A percentile compares a stretch with the other conserved stretches of the same genome.
phyloP scores from a whole-genome alignment of 1,140 invertebrate genomes.

The Ips typographus region DNA sequence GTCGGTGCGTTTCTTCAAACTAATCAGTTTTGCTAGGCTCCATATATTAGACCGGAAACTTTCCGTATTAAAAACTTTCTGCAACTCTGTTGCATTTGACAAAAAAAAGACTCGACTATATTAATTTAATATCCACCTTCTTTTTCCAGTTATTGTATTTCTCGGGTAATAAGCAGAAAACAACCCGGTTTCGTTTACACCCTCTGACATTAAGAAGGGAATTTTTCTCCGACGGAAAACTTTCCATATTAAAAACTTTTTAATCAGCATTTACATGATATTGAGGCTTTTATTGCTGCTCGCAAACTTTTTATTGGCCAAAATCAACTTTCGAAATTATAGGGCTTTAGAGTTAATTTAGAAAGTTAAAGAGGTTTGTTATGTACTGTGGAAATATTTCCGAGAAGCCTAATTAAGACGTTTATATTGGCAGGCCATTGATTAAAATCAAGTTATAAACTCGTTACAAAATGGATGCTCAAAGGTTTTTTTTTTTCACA shows the following conservation, averaged over 20 bases:
- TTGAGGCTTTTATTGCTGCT: conserved; percentile 22
- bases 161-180: background rate
- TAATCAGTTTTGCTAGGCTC: no score
- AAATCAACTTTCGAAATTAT: conserved; percentile 25
- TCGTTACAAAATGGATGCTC: no score
- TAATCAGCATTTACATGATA: conserved; percentile 26
- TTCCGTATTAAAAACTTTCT: no score
- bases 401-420: no score
- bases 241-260: conserved; percentile 25
- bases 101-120: no score
- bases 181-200: background rate
- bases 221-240: conserved; percentile 1
- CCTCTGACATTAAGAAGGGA: background rate
- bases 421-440: no score
- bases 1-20: background rate
- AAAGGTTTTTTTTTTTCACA: no score
- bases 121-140: no score
- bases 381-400: conserved; percentile 1
- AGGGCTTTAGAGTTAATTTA: conserved; percentile 14
- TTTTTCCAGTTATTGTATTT: no score
- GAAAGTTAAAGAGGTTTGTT: conserved; percentile 15
- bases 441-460: no score
- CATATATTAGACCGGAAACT: no score
- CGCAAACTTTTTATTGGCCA: conserved; percentile 14
- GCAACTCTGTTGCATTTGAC: no score